phyloP scores from a whole-genome alignment of 1,140 invertebrate species.

The Goniozus legneri region DNA sequence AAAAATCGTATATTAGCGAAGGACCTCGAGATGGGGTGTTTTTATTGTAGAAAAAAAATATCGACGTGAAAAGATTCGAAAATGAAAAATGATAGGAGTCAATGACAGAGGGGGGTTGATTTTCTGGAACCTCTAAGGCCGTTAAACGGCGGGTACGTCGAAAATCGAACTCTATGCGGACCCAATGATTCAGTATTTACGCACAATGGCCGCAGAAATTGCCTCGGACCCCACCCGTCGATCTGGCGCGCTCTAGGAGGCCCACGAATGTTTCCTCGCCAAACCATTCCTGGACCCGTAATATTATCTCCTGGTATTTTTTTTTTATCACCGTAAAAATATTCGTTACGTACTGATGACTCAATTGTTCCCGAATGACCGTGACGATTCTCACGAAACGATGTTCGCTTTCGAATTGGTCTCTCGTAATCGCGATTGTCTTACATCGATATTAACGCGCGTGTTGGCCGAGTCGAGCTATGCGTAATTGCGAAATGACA shows the following conservation, averaged over 20 bases:
- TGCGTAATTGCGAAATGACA: too few relatives aligned
- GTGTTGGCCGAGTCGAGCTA: too few relatives aligned
- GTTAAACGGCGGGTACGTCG: constrained; percentile 44
- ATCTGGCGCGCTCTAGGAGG: constrained; percentile 32
- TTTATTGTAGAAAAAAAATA: constrained; percentile 41
- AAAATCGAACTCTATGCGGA: constrained; percentile 16
- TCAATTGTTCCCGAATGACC: too few relatives aligned
- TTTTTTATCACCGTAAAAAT: too few relatives aligned
- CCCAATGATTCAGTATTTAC: constrained; percentile 46
- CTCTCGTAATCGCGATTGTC: too few relatives aligned
- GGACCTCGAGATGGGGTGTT: constrained; percentile 7
- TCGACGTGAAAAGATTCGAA: constrained; percentile 29
- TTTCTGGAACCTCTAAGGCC: constrained; percentile 29
- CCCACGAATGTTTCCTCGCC: constrained; percentile 15
- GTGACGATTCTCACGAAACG: too few relatives aligned
- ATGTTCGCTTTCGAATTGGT: too few relatives aligned
- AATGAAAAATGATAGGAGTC: constrained; percentile 47
- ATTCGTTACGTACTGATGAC: too few relatives aligned
- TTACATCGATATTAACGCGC: too few relatives aligned
- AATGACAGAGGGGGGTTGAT: constrained; percentile 2
- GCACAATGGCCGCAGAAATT: constrained; percentile 44
- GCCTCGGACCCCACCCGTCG: constrained; percentile 32
- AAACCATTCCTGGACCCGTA: too few relatives aligned
- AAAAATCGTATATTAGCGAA: too few relatives aligned
- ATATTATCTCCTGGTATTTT: too few relatives aligned